Conservation (phyloP, 2,888 invertebrate genomes). For the Thumatha senex region DNA sequence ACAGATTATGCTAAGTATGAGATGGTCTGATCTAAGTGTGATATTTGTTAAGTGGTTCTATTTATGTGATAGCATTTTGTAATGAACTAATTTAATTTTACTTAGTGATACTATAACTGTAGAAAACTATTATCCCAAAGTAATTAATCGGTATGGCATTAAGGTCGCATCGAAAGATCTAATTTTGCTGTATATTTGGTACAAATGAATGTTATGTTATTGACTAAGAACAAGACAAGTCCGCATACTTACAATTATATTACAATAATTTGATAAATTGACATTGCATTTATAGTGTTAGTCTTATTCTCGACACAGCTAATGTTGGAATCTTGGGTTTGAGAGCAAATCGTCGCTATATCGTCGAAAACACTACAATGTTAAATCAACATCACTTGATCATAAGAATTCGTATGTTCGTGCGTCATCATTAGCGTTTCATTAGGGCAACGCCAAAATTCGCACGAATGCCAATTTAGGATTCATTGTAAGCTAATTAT, state of each 20-base stretch:
- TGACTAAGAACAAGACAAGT: neutral
- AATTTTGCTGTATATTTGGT: neutral
- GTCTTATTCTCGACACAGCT: neutral
- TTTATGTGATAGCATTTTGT: neutral
- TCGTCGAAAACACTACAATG: neutral
- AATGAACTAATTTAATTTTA: neutral
- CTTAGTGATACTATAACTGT: slow-evolving; percentile 1
- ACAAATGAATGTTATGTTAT: slow-evolving; percentile 4
- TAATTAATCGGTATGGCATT: neutral
- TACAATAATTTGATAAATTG: neutral
- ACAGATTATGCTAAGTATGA: slow-evolving; percentile 8
- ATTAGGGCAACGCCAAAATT: neutral
- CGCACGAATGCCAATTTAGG: neutral
- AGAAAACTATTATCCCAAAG: slow-evolving; percentile 7
- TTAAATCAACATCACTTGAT: neutral
- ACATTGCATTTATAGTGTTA: neutral
- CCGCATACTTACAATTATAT: neutral
- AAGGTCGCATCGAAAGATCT: too few relatives aligned
- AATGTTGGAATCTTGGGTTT: neutral
- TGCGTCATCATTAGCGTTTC: neutral
- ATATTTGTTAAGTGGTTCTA: slow-evolving; percentile 10
- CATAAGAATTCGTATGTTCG: too few relatives aligned
- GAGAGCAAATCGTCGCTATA: slow-evolving; percentile 13
- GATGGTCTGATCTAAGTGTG: slow-evolving; percentile 36
- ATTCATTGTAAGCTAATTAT: too few relatives aligned